phyloP scores from a whole-genome alignment of 2,888 invertebrate species.

The Fragum whitleyi region DNA sequence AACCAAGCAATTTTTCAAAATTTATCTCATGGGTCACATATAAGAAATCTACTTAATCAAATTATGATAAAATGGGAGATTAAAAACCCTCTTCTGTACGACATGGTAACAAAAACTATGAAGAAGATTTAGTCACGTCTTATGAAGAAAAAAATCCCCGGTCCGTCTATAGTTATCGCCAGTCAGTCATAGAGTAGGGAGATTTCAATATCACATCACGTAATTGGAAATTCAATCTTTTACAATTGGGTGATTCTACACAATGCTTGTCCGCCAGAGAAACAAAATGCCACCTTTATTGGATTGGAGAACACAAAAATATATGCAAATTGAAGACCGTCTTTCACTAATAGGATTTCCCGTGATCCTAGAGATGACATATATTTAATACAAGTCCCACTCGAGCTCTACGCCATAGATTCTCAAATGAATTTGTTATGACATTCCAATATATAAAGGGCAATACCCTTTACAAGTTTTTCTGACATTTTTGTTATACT shows the following conservation, averaged over 20 bases:
- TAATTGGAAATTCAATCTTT: slow-evolving; percentile 46
- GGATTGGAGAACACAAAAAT: slow-evolving; percentile 31
- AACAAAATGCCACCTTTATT: slow-evolving; percentile 42
- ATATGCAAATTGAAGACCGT: slow-evolving; percentile 39
- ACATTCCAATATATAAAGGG: neutral
- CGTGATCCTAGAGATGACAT: slow-evolving; percentile 7
- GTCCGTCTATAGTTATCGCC: too few relatives aligned
- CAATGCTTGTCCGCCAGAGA: slow-evolving; percentile 32
- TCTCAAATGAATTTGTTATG: slow-evolving; percentile 1
- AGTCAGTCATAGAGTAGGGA: neutral
- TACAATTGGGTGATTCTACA: slow-evolving; percentile 32
- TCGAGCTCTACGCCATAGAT: neutral
- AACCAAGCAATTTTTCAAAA: too few relatives aligned
- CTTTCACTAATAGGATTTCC: slow-evolving; percentile 24
- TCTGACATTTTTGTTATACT: neutral
- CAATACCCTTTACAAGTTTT: neutral
- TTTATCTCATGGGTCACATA: too few relatives aligned
- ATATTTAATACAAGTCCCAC: slow-evolving; percentile 5
- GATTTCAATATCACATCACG: slow-evolving; percentile 35
- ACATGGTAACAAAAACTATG: too few relatives aligned
- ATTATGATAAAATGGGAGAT: too few relatives aligned
- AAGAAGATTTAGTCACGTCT: too few relatives aligned
- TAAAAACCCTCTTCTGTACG: too few relatives aligned
- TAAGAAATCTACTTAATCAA: too few relatives aligned
- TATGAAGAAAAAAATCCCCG: too few relatives aligned